These are phyloP conservation scores for Equus quagga DNA, from an alignment of 2,113 vertebrate genomes.

Conservation along the genomic window DNA sequence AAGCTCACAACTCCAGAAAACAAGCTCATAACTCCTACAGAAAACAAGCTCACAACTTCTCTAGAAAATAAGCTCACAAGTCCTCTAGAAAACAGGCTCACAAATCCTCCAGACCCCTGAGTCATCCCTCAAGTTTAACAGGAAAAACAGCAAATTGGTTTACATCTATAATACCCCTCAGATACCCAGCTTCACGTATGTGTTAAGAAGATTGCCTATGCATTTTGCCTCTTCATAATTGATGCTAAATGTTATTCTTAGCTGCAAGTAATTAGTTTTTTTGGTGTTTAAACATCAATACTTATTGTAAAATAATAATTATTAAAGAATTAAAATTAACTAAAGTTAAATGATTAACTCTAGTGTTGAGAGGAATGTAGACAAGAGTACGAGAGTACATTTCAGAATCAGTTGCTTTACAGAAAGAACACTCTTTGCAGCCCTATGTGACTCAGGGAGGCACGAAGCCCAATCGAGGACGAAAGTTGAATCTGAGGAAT, in stretches of 20 bases:
- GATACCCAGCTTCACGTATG: too few species aligned
- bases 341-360: neutral
- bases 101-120: too few species aligned
- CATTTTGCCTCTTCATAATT: neutral
- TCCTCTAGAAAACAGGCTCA: too few species aligned
- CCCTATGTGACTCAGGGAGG: too few species aligned
- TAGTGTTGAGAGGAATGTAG: neutral
- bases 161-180: too few species aligned
- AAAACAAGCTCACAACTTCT: too few species aligned
- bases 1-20: too few species aligned
- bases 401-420: neutral
- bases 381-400: fast-evolving
- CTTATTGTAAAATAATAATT: neutral
- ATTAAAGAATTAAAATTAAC: neutral
- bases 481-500: neutral
- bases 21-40: too few species aligned
- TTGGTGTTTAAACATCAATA: neutral
- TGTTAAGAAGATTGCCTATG: neutral
- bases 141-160: too few species aligned
- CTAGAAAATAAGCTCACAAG: too few species aligned
- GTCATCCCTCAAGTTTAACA: too few species aligned
- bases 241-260: neutral
- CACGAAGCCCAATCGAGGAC: fast-evolving
- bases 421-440: neutral
- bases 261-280: neutral